Evolutionary conservation across 1,140 invertebrate species (phyloP).

Genomic region (Calosoma granatense): DNA sequence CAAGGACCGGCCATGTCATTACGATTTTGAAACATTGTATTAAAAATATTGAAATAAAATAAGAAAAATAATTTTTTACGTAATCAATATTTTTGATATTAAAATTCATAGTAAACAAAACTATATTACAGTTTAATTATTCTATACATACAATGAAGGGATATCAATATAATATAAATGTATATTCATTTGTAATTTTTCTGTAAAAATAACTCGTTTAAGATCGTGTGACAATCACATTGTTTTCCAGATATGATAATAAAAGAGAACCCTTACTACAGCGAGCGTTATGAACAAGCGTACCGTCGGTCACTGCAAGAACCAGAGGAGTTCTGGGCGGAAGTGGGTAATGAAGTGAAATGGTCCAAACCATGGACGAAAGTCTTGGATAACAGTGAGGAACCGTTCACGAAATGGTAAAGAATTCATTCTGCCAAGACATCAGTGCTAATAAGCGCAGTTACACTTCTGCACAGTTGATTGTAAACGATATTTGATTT

Average conservation of each 20-base stretch:
- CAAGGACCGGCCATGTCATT: too few relatives aligned
- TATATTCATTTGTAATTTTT: too few relatives aligned
- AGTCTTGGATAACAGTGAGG: constrained; percentile 72
- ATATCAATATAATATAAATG: too few relatives aligned
- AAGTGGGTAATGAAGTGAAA: constrained; percentile 57
- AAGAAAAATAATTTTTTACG: too few relatives aligned
- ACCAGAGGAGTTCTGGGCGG: constrained; percentile 80
- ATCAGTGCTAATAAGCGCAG: background rate
- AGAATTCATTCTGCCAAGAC: constrained; percentile 3
- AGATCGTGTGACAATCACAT: too few relatives aligned
- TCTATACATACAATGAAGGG: too few relatives aligned
- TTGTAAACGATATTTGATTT: background rate
- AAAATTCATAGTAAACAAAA: too few relatives aligned
- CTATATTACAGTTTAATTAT: too few relatives aligned
- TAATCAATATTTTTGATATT: too few relatives aligned
- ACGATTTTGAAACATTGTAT: too few relatives aligned
- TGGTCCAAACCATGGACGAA: constrained; percentile 78
- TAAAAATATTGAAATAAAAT: too few relatives aligned
- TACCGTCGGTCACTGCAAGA: constrained; percentile 59
- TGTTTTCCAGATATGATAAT: background rate
- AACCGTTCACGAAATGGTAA: constrained; percentile 86
- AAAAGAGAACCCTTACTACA: constrained; percentile 24
- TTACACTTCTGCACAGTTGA: background rate
- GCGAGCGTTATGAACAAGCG: constrained; percentile 49
- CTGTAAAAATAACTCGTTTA: too few relatives aligned